These are phyloP conservation scores for Coelinius sp. DNA, from an alignment of 2,888 invertebrate genomes.

Conservation along the genomic window DNA sequence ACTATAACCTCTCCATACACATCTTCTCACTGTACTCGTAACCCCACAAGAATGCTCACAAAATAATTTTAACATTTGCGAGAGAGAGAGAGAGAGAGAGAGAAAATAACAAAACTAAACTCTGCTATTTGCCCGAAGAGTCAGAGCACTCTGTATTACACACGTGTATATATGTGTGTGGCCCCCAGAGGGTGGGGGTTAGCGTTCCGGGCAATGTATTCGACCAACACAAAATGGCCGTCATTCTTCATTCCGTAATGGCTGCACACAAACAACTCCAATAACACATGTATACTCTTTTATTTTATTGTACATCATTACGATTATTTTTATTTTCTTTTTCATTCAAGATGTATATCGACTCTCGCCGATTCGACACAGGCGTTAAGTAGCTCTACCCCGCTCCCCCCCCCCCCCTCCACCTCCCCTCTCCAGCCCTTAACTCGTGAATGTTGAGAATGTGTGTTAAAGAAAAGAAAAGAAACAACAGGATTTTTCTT, in stretches of 20 bases:
- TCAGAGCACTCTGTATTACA: background rate
- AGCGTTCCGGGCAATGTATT: conserved; percentile 42
- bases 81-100: no score
- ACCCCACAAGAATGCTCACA: conserved; percentile 11
- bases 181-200: background rate
- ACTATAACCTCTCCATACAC: background rate
- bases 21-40: background rate
- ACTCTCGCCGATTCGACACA: conserved; percentile 44
- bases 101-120: background rate
- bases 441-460: background rate
- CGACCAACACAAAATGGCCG: conserved; percentile 44
- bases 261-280: conserved; percentile 24
- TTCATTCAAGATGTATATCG: conserved; percentile 32
- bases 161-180: conserved; percentile 19
- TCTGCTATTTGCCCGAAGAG: background rate
- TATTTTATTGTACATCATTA: conserved; percentile 7
- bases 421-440: background rate
- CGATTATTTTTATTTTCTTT: conserved; percentile 6
- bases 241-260: conserved; percentile 45
- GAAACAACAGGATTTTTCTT: background rate
- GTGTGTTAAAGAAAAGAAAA: background rate
- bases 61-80: background rate
- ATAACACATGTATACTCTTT: conserved; percentile 23
- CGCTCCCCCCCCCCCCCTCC: background rate
- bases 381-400: conserved; percentile 37